phyloP scores from a whole-genome alignment of 1,140 invertebrate species.

The Drosophila watanabei region DNA sequence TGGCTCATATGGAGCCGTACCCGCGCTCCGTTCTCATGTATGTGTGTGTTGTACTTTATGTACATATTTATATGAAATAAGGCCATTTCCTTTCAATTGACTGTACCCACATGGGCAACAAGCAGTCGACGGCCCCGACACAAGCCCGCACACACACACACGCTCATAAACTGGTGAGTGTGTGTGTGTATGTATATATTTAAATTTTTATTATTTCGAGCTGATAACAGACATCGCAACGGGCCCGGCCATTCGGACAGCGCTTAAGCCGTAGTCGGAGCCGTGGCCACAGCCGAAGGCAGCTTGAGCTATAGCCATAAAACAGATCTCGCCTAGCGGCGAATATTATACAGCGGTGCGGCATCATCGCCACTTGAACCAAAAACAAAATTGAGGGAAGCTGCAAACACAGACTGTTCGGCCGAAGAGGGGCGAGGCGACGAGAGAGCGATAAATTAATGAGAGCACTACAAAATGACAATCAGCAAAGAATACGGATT shows the following conservation, averaged over 20 bases:
- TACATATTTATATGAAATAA: slow-evolving; percentile 84
- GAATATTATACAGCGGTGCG: slow-evolving; percentile 62
- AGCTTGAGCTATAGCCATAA: slow-evolving; percentile 61
- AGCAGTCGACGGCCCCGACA: slow-evolving; percentile 69
- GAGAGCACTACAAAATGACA: slow-evolving; percentile 67
- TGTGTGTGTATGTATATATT: slow-evolving; percentile 59
- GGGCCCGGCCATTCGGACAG: slow-evolving; percentile 48
- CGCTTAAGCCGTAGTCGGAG: slow-evolving; percentile 69
- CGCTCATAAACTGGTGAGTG: slow-evolving; percentile 22
- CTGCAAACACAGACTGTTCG: slow-evolving; percentile 60
- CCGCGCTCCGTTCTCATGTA: slow-evolving; percentile 17
- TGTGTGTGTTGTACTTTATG: slow-evolving; percentile 74
- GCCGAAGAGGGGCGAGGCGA: slow-evolving; percentile 25
- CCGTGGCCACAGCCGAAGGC: slow-evolving; percentile 48
- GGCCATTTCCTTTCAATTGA: slow-evolving; percentile 84
- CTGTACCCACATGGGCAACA: slow-evolving; percentile 81
- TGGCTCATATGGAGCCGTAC: slow-evolving; percentile 55
- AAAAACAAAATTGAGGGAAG: slow-evolving; percentile 73
- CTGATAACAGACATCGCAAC: slow-evolving; percentile 78
- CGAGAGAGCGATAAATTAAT: slow-evolving; percentile 62
- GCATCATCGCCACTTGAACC: slow-evolving; percentile 66
- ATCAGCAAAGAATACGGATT: slow-evolving; percentile 54
- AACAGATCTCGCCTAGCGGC: slow-evolving; percentile 71
- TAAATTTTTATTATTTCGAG: slow-evolving; percentile 84
- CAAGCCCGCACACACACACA: slow-evolving; percentile 55